Base-by-base conservation (phyloP, 1,140 invertebrate species). In the Pseudachorutes palmiensis region DNA sequence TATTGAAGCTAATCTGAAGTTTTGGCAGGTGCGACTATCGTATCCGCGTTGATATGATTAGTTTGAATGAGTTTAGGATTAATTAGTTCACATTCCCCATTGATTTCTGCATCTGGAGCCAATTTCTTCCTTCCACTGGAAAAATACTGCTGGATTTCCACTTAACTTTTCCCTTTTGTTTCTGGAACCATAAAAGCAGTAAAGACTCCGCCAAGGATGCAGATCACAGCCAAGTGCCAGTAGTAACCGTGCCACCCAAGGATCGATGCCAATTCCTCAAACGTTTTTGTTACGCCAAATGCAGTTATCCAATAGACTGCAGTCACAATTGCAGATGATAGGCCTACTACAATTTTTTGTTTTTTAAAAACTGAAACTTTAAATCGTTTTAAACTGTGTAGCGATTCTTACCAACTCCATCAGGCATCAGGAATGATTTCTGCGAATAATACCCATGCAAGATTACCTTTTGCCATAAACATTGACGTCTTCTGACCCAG, bases 391-490 rank as follows among this genome's bases (percentile, higher is more conserved):
- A 45, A 45, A 12, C 19, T 45, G 36, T 45, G 36, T 45, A 2
- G 12, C 5, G 77, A 94, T 88, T 1, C 86, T 87, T 82, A 92
- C 88, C 83, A 73, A 90, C 88, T 1, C 90, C 84, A 71, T 87
- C 85, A 0, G 85, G 80, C 1, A n/a, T n/a, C n/a, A n/a, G 91
- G 85, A 72, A 92, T 89, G 71, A 93, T 83, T 77, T 88, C 85
- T 19, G 79, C 82, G 72, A 87, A 87, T 30, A 94, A 83, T 0
- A 90, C 84, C 89, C 90, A 92, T 0, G 90, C 89, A 14, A 94
- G 79, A 0, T n/a, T n/a, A n/a, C n/a, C n/a, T n/a, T n/a, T n/a
- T n/a, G n/a, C n/a, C n/a, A n/a, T n/a, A n/a, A n/a, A n/a, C n/a
- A n/a, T n/a, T n/a, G n/a, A n/a, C n/a, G n/a, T n/a, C n/a, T n/a